phyloP scores from a whole-genome alignment of 2,113 vertebrate genomes.

The Salvator merianae region DNA sequence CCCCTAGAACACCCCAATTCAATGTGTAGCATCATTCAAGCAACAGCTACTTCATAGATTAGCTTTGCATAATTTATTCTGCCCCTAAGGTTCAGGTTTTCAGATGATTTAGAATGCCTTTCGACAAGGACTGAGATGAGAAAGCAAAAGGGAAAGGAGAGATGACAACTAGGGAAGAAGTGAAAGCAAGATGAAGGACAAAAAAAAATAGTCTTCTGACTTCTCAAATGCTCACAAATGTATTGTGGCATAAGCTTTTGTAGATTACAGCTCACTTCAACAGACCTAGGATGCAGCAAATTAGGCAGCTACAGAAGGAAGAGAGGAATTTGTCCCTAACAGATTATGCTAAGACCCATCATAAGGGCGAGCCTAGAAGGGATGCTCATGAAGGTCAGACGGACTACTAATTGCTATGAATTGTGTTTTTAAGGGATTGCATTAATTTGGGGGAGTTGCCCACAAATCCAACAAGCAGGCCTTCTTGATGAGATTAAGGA shows the following conservation, averaged over 20 bases:
- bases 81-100: slow-evolving; percentile 26
- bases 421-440: not conserved
- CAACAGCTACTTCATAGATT: slow-evolving; percentile 23
- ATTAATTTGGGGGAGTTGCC: not conserved
- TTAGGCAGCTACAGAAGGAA: not conserved
- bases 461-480: not conserved
- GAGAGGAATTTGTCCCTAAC: not conserved
- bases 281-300: not conserved
- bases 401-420: not conserved
- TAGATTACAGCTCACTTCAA: too few species aligned
- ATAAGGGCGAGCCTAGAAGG: not conserved
- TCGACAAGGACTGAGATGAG: not conserved
- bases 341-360: not conserved
- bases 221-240: too few species aligned
- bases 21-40: slow-evolving; percentile 11
- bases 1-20: not conserved
- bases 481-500: not conserved
- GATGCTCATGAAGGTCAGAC: not conserved
- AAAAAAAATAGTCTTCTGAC: too few species aligned
- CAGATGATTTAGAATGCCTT: slow-evolving; percentile 23
- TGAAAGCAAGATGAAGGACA: not conserved
- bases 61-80: slow-evolving; percentile 34
- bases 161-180: not conserved
- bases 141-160: not conserved
- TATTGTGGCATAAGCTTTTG: too few species aligned